Evolutionary conservation across 2,888 invertebrate genomes (phyloP).

Genomic region (Penaeus monodon): DNA sequence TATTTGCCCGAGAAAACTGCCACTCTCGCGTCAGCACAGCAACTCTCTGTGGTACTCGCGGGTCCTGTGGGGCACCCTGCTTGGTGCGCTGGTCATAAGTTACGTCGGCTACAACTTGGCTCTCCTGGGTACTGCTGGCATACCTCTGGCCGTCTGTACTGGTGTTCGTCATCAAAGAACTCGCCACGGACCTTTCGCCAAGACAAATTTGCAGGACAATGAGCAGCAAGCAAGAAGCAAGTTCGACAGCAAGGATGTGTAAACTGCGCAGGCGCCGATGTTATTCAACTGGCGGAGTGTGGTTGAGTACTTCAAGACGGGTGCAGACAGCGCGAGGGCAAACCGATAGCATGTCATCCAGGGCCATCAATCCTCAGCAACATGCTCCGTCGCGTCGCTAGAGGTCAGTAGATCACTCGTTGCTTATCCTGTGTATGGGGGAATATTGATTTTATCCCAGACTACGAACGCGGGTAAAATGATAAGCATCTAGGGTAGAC

Average conservation of each 20-base stretch:
- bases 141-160: conserved; percentile 66
- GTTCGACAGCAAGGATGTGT: background rate
- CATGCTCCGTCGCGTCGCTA: conserved; percentile 48
- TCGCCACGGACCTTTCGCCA: conserved; percentile 54
- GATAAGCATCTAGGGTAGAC: too few relatives aligned
- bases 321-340: conserved; percentile 80
- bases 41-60: conserved; percentile 71
- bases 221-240: background rate
- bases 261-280: conserved; percentile 67
- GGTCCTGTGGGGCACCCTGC: conserved; percentile 66
- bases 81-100: conserved; percentile 66
- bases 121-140: conserved; percentile 66
- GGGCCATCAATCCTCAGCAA: conserved; percentile 44
- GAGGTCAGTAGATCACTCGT: conserved; percentile 23
- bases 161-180: conserved; percentile 65
- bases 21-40: conserved; percentile 77
- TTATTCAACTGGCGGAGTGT: conserved; percentile 76
- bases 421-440: background rate
- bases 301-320: conserved; percentile 82
- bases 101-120: conserved; percentile 65
- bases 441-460: background rate
- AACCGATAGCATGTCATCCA: conserved; percentile 63
- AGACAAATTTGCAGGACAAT: conserved; percentile 16
- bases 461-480: background rate
- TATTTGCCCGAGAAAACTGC: conserved; percentile 73